These are phyloP conservation scores for Eurystomus gularis DNA, from an alignment of 2,113 vertebrate species.

Conservation along the genomic window DNA sequence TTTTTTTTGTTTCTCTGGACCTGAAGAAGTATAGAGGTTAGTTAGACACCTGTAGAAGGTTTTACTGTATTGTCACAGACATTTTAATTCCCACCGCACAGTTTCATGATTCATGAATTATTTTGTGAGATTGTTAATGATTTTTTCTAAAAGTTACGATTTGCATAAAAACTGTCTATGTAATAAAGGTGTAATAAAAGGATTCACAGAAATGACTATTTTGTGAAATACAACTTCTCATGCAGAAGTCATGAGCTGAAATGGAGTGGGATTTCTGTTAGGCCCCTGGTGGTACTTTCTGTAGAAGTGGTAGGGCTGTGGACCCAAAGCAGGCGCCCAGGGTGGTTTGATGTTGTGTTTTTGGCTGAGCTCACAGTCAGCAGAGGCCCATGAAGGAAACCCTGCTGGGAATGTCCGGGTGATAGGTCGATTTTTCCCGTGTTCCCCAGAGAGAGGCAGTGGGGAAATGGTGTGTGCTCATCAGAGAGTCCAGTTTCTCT, in stretches of 20 bases:
- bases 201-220: accelerated
- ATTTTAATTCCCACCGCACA: not conserved
- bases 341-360: not conserved
- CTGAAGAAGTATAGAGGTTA: not conserved
- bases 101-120: not conserved
- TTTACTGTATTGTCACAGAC: not conserved
- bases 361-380: not conserved
- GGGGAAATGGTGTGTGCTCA: not conserved
- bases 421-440: not conserved
- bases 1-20: not conserved
- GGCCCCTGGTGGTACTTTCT: not conserved
- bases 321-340: not conserved
- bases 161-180: not conserved
- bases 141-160: not conserved
- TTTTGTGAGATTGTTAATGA: not conserved
- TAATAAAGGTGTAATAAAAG: not conserved
- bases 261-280: not conserved
- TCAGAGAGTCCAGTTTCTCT: not conserved
- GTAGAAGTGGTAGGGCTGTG: not conserved
- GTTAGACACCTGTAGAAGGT: not conserved
- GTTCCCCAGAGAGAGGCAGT: not conserved
- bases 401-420: not conserved
- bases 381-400: not conserved
- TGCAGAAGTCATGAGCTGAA: not conserved
- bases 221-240: not conserved